phyloP scores from a whole-genome alignment of 2,888 invertebrate genomes.

The Seira musarum region DNA sequence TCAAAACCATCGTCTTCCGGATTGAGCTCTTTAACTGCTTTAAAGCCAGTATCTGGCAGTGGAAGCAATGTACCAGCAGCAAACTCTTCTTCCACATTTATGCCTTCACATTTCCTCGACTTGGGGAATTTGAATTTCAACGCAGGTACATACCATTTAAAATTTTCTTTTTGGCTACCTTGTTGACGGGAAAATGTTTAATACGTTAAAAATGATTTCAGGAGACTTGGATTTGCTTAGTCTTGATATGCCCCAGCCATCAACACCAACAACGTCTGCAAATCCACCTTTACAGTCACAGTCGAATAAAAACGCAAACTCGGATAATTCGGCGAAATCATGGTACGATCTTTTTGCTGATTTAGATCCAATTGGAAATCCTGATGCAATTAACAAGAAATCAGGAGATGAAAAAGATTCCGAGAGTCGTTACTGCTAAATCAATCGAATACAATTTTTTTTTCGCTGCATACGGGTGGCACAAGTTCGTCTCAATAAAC shows the following conservation, averaged over 20 bases:
- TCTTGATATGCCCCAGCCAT: slow-evolving; percentile 39
- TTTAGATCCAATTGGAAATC: slow-evolving; percentile 91
- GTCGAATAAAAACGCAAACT: neutral
- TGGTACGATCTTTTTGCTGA: slow-evolving; percentile 96
- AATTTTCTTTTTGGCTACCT: slow-evolving; percentile 2
- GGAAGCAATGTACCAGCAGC: neutral
- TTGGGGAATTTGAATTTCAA: slow-evolving; percentile 60
- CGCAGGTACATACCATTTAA: slow-evolving; percentile 12
- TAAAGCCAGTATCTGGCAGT: slow-evolving; percentile 26
- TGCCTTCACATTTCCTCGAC: slow-evolving; percentile 69
- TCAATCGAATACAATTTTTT: neutral
- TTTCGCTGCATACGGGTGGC: too few relatives aligned
- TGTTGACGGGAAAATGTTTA: too few relatives aligned
- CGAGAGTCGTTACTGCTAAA: slow-evolving; percentile 71
- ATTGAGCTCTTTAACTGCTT: slow-evolving; percentile 24
- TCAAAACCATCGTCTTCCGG: slow-evolving; percentile 54
- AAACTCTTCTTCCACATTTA: slow-evolving; percentile 52
- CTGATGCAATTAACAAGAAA: slow-evolving; percentile 76
- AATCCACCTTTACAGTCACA: slow-evolving; percentile 2
- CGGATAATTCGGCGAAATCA: slow-evolving; percentile 65
- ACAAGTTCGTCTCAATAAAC: too few relatives aligned
- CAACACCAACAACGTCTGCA: slow-evolving; percentile 1
- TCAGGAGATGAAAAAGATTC: slow-evolving; percentile 65
- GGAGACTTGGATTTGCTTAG: slow-evolving; percentile 56
- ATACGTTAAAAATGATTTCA: too few relatives aligned